Base-by-base conservation (phyloP, 2,888 invertebrate genomes). In the Platycheirus rosarum region DNA sequence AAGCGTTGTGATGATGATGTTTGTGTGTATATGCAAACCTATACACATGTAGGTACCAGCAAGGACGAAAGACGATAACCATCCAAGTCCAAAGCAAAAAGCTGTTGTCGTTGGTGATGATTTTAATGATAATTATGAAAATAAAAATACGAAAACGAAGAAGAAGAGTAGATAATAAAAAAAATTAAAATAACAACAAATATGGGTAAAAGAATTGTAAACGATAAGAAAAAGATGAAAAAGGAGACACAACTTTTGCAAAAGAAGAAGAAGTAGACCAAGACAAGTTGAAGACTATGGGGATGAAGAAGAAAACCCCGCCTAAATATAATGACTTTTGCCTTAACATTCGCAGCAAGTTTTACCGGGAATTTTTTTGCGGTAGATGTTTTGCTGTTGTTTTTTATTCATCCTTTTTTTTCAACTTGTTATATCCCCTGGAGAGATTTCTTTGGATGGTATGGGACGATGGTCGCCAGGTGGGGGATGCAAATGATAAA, bases 271-370 rank as follows among this genome's bases (percentile, higher is more conserved):
- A n/a, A n/a, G n/a, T n/a, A n/a, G 40, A 46, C 23, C 32, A 65
- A 35, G 55, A 62, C 18, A 49, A 11, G 35, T 11, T 8, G 8
- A 8, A 32, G 5, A 32, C 29, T n/a, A 14, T 35, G 11, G 16
- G 20, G 20, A 55, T 37, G 78, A 62, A 51, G 66, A 78, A 48
- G 73, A 73, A 73, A 78, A 78, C 78, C 68, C 78, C 78, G 78
- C 78, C 78, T 78, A 78, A 73, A 73, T 73, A 78, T 78, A 78
- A 78, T 73, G 78, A 73, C 73, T 78, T 78, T 70, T 73, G 46
- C 65, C 51, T 71, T 32, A 51, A 23, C 68, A 60, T 29, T 11
- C 49, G 60, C 18, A 71, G 49, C 71, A 66, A 78, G 37, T 60
- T 66, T 65, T 73, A 66, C 53, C 60, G 73, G 66, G 57, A 71